phyloP scores from a whole-genome alignment of 1,140 invertebrate genomes.

The Drosophila mauritiana region DNA sequence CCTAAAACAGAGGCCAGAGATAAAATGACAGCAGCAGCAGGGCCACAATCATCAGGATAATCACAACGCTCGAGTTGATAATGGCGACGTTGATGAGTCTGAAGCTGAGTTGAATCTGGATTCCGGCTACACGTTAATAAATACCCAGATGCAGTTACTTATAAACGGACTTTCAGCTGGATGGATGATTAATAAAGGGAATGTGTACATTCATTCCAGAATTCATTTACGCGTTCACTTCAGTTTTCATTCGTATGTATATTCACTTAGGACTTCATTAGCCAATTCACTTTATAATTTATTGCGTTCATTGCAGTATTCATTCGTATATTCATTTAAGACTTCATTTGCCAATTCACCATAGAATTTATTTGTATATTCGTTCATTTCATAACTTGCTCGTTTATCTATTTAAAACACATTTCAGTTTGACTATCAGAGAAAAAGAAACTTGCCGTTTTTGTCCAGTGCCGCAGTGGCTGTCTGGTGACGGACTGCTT shows the following conservation, averaged over 20 bases:
- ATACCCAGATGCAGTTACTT: neutral
- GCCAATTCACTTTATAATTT: neutral
- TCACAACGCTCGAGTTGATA: constrained; percentile 75
- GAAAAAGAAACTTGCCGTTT: too few species aligned
- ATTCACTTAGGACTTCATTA: neutral
- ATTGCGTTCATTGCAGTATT: neutral
- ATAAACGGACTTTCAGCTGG: neutral
- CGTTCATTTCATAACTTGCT: neutral
- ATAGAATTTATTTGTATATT: neutral
- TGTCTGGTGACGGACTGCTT: constrained; percentile 31
- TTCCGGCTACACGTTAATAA: constrained; percentile 22
- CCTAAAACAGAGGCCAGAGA: constrained; percentile 23
- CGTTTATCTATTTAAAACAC: too few species aligned
- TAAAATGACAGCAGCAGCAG: constrained; percentile 40
- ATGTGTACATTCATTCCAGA: neutral
- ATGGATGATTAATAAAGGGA: neutral
- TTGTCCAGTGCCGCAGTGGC: constrained; percentile 10
- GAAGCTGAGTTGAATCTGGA: constrained; percentile 37
- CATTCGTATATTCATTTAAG: neutral
- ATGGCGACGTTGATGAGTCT: constrained; percentile 73
- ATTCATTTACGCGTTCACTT: neutral
- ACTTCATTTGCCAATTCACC: neutral
- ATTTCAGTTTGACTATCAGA: too few species aligned
- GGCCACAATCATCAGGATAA: constrained; percentile 71
- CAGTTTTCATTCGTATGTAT: too few species aligned